Base-by-base conservation (phyloP, 2,888 invertebrate species). In the Heterodera filipjevi region DNA sequence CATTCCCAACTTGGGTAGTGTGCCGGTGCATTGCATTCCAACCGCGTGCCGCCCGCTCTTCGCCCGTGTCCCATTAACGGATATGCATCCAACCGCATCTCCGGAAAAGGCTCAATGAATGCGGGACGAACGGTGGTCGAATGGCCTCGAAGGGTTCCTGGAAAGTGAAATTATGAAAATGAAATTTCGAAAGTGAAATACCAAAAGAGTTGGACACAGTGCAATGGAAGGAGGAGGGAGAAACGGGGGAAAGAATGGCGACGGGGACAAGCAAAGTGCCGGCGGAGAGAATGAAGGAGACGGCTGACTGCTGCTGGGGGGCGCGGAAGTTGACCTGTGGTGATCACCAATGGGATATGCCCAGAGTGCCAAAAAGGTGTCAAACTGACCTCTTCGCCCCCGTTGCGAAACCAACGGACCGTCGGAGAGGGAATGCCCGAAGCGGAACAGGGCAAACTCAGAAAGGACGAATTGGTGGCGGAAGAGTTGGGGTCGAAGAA, bases 1-100 rank as follows among this genome's bases (percentile, higher is more conserved):
- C 19, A 1, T 19, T 30, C 84, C 86, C 82, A 70, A 87, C 87
- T 87, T 80, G 87, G 87, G 79, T 88, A 86, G 81, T 87, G 87
- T 32, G 82, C 77, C 16, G 87, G 87, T 22, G 87, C 82, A 72
- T 85, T 84, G 73, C 87, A 87, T 27, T 86, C 86, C 59, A 87
- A 78, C 39, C 82, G 80, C 6, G 86, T 84, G 10, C 87, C 87
- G 32, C 84, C 86, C 33, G 44, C 53, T 12, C 35, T 68, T 22
- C 35, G 44, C 14, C 33, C 70, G 70, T 49, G 64, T 12, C 35
- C 33, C 30, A 53, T 30, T n/a, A 86, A 76, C 2, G 87, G 86
- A 71, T 85, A 86, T 6, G 83, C 86, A 66, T 87, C 87, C 46
- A 85, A 81, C 14, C 85, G 72, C 66, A 71, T 72, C 27, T 73